Conservation (phyloP, 2,888 invertebrate species). For the Caenorhabditis drosophilae region DNA sequence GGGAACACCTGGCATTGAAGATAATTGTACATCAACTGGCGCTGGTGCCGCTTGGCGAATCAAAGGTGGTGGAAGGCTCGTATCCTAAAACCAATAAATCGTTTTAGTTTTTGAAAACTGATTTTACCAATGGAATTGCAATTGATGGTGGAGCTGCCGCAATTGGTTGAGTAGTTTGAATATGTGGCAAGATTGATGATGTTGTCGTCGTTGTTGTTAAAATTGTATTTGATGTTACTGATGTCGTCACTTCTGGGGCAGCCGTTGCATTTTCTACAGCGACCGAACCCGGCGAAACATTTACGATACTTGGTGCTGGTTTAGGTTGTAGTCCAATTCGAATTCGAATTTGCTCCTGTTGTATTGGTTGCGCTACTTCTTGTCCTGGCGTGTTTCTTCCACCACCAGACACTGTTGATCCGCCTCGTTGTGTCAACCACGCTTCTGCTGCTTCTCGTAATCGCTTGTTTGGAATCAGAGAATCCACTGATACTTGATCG, state of each 20-base stretch:
- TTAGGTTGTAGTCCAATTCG: conserved; percentile 26
- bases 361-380: not conserved
- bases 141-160: not conserved
- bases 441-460: conserved; percentile 57
- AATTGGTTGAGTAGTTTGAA: not conserved
- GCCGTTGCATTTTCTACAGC: not conserved
- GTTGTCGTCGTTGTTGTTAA: not conserved
- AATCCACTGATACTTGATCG: conserved; percentile 43
- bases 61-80: conserved; percentile 23
- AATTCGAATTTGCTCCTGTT: conserved; percentile 33
- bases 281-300: conserved; percentile 14
- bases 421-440: conserved; percentile 31
- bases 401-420: too few species aligned
- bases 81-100: conserved; percentile 12
- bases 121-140: not conserved
- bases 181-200: not conserved
- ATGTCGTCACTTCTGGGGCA: not conserved
- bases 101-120: not conserved
- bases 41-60: conserved; percentile 13
- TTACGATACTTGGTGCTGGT: not conserved
- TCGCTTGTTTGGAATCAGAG: conserved; percentile 60
- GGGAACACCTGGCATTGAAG: conserved; percentile 24
- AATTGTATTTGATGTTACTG: not conserved
- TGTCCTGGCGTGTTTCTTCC: too few species aligned
- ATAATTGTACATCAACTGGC: conserved; percentile 2